These are phyloP conservation scores for Xanthorhoe designata DNA, from an alignment of 2,888 invertebrate genomes.

Conservation along the genomic window DNA sequence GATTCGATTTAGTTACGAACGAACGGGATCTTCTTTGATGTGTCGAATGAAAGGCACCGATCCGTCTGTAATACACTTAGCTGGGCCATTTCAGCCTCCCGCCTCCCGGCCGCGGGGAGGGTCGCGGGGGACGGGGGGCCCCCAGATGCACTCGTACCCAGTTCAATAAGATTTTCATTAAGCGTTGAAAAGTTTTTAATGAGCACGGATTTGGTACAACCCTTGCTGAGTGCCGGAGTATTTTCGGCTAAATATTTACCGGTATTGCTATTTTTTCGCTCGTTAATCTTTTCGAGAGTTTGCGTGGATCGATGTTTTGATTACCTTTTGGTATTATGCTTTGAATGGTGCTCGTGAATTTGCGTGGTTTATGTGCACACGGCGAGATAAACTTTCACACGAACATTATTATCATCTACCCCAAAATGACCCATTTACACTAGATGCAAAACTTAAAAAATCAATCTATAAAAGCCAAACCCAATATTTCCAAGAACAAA, in stretches of 20 bases:
- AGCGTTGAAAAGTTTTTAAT: constrained; percentile 82
- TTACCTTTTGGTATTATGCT: constrained; percentile 18
- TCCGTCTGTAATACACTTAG: constrained; percentile 84
- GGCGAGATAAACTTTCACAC: background rate
- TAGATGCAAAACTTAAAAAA: background rate
- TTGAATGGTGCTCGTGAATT: constrained; percentile 1
- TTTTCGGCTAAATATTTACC: constrained; percentile 43
- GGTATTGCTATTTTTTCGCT: constrained; percentile 38
- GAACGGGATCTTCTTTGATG: constrained; percentile 83
- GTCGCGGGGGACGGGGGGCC: constrained; percentile 20
- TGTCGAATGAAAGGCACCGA: constrained; percentile 85
- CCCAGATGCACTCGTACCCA: constrained; percentile 69
- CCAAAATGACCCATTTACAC: background rate
- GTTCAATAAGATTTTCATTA: constrained; percentile 85
- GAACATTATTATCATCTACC: background rate
- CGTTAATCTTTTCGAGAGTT: constrained; percentile 26
- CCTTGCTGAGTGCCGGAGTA: constrained; percentile 54
- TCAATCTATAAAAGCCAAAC: constrained; percentile 3
- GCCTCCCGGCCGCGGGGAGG: constrained; percentile 34
- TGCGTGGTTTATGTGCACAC: background rate
- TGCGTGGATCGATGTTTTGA: constrained; percentile 27
- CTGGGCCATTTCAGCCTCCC: constrained; percentile 76
- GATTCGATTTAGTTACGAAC: constrained; percentile 81
- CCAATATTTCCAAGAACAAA: background rate
- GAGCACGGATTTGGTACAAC: constrained; percentile 72